Evolutionary conservation across 2,113 vertebrate genomes (phyloP).

Genomic region (Pterocles orientalis): DNA sequence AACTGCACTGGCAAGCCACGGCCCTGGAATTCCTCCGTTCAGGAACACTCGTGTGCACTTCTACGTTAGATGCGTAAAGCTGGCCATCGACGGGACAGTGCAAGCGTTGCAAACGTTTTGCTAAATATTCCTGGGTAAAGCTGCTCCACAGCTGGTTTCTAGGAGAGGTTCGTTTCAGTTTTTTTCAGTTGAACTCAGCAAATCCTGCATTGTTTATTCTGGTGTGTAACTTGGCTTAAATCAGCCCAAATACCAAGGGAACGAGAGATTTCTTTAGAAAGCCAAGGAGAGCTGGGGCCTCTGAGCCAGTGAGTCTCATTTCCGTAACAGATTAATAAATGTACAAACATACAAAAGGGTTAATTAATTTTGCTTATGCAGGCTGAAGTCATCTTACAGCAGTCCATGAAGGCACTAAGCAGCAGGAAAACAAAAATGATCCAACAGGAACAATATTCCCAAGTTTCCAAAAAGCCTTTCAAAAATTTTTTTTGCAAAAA

Average conservation of each 20-base stretch:
- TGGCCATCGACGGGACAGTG: neutral
- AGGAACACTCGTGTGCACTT: neutral
- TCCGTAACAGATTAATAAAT: neutral
- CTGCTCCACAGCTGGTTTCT: no score
- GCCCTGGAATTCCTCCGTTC: fast-evolving
- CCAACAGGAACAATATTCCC: neutral
- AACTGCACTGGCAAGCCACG: neutral
- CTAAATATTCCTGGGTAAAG: neutral
- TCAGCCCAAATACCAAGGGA: neutral
- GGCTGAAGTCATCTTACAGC: neutral
- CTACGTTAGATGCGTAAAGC: fast-evolving
- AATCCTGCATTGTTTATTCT: neutral
- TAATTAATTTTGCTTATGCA: neutral
- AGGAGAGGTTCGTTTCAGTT: no score
- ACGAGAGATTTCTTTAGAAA: neutral
- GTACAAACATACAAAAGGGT: neutral
- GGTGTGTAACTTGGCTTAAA: neutral
- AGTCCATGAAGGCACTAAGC: neutral
- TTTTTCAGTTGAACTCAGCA: neutral
- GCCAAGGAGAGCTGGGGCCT: neutral
- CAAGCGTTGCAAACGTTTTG: neutral
- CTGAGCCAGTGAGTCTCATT: neutral
- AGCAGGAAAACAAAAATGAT: neutral
- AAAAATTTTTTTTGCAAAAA: neutral
- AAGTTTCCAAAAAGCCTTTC: neutral